A percentile compares a stretch with the other conserved stretches of the same genome.
phyloP scores from a whole-genome alignment of 2,797 vertebrate genomes.

The Tarsius wallacei region DNA sequence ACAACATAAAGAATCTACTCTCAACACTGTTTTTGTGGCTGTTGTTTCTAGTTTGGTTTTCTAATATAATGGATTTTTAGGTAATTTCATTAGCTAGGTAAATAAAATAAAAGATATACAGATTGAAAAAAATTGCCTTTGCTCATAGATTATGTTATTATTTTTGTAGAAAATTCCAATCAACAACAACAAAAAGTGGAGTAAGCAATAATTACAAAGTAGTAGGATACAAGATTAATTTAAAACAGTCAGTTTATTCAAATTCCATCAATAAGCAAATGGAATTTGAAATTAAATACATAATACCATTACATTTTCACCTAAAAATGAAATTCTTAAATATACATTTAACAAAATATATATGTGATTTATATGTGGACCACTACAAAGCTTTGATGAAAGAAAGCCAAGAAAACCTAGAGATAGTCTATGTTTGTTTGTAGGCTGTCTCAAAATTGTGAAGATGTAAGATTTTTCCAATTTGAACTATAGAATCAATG shows the following conservation, averaged over 20 bases:
- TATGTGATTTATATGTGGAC: background rate
- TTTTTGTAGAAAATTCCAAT: background rate
- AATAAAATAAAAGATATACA: background rate
- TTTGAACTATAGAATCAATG: background rate
- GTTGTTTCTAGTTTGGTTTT: background rate
- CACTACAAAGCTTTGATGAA: background rate
- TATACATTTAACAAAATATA: background rate
- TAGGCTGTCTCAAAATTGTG: background rate
- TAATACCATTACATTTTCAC: background rate
- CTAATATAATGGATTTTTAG: too few relatives aligned
- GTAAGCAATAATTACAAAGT: background rate
- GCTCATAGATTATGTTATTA: background rate
- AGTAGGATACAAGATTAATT: background rate
- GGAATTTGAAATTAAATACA: background rate
- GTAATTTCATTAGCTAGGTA: background rate
- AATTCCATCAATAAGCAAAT: background rate
- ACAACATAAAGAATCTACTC: too few relatives aligned
- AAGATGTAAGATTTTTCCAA: background rate
- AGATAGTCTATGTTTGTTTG: background rate
- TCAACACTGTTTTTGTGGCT: too few relatives aligned
- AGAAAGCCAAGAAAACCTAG: background rate
- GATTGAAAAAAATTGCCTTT: background rate
- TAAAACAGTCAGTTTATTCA: background rate
- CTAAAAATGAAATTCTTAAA: background rate
- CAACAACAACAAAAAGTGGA: background rate